Conservation (phyloP, 2,888 invertebrate genomes). For the Stegana nigrithorax region DNA sequence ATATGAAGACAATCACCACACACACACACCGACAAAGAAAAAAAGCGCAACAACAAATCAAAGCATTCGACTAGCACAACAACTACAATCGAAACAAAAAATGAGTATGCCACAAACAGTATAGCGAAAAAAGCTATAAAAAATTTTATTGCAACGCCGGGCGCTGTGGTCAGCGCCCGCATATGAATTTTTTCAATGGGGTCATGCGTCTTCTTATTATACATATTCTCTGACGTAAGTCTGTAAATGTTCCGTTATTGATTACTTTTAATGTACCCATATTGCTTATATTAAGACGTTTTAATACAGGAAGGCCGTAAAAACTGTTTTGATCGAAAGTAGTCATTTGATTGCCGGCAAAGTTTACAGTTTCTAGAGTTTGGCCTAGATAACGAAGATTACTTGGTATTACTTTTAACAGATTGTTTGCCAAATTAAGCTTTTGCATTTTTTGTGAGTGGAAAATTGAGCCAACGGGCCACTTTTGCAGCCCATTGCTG, state of each 20-base stretch:
- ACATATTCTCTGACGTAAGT: too few relatives aligned
- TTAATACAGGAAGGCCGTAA: conserved; percentile 71
- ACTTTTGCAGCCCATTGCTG: conserved; percentile 72
- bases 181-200: too few relatives aligned
- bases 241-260: conserved; percentile 71
- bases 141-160: too few relatives aligned
- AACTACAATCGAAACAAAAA: too few relatives aligned
- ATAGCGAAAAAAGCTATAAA: too few relatives aligned
- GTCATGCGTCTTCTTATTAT: too few relatives aligned
- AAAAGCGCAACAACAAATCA: too few relatives aligned
- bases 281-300: conserved; percentile 73
- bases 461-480: conserved; percentile 72
- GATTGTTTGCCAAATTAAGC: conserved; percentile 74
- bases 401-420: conserved; percentile 73
- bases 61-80: too few relatives aligned
- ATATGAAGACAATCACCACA: too few relatives aligned
- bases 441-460: conserved; percentile 70
- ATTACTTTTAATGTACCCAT: conserved; percentile 72
- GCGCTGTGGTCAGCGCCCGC: too few relatives aligned
- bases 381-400: conserved; percentile 71
- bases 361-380: conserved; percentile 72
- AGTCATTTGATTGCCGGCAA: conserved; percentile 74
- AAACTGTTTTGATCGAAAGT: conserved; percentile 74
- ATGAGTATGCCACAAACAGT: too few relatives aligned
- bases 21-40: too few relatives aligned